Percentiles rank a stretch among this genome's conserved stretches.
Conservation (phyloP, 2,888 invertebrate genomes). For the Erebia epiphron region DNA sequence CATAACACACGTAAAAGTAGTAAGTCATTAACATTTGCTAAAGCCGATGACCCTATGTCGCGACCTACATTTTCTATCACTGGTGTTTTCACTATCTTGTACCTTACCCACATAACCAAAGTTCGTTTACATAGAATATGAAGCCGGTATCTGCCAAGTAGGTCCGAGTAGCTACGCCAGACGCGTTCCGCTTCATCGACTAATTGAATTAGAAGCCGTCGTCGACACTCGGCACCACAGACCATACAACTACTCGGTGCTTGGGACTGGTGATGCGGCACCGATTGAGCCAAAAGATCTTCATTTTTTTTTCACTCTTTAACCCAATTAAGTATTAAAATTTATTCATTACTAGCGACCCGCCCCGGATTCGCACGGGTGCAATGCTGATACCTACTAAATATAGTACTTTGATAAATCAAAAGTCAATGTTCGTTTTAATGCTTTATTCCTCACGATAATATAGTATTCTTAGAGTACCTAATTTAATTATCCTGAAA, state of each 20-base stretch:
- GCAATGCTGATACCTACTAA: too few species aligned
- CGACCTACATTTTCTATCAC: constrained; percentile 21
- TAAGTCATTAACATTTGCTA: constrained; percentile 1
- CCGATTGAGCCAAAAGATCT: constrained; percentile 46
- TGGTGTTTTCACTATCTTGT: constrained; percentile 14
- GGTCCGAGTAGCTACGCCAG: constrained; percentile 43
- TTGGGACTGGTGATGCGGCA: constrained; percentile 51
- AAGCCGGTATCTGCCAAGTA: constrained; percentile 26
- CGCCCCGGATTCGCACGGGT: too few species aligned
- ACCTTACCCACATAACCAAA: constrained; percentile 17
- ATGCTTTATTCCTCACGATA: too few species aligned
- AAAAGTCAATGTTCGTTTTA: too few species aligned
- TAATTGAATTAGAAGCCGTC: constrained; percentile 79
- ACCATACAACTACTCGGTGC: too few species aligned
- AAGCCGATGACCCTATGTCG: constrained; percentile 7
- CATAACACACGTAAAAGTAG: neutral
- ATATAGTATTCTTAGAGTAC: too few species aligned
- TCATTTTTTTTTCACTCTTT: constrained; percentile 19
- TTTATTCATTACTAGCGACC: too few species aligned
- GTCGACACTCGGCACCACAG: constrained; percentile 50
- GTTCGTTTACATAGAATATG: constrained; percentile 20
- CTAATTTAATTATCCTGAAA: too few species aligned
- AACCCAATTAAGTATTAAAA: constrained; percentile 3
- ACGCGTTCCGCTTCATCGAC: constrained; percentile 69
- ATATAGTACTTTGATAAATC: too few species aligned